These are phyloP conservation scores for Anas platyrhynchos DNA, from an alignment of 2,113 vertebrate genomes.

Conservation along the genomic window DNA sequence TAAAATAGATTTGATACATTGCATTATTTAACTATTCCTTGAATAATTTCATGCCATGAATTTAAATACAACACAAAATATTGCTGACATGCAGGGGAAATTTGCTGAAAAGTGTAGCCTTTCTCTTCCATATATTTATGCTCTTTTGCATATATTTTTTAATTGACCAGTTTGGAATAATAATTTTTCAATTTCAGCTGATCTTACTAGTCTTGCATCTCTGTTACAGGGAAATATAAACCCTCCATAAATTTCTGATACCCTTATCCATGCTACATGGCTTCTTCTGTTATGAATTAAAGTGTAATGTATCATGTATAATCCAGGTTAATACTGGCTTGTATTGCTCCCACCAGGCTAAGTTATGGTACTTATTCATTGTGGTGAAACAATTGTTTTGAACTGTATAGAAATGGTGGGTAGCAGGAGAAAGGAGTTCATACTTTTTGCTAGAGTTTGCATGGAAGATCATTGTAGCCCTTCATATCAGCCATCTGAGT, in stretches of 20 bases:
- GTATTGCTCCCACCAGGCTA: background rate
- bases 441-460: background rate
- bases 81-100: constrained; percentile 40
- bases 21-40: constrained; percentile 52
- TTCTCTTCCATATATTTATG: constrained; percentile 29
- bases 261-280: background rate
- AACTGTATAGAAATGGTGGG: background rate
- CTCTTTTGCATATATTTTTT: constrained; percentile 37
- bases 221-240: background rate
- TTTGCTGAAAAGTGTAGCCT: constrained; percentile 28
- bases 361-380: background rate
- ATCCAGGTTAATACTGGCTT: background rate
- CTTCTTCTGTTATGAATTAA: background rate
- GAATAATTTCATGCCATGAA: constrained; percentile 62
- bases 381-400: background rate
- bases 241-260: constrained; percentile 15
- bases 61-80: constrained; percentile 21
- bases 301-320: background rate
- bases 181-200: background rate
- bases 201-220: background rate
- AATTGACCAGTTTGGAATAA: constrained; percentile 32
- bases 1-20: constrained; percentile 36
- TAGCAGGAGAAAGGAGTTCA: background rate
- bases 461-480: background rate
- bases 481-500: background rate